Base-by-base conservation (phyloP, 2,888 invertebrate species). In the Encarsia formosa region DNA sequence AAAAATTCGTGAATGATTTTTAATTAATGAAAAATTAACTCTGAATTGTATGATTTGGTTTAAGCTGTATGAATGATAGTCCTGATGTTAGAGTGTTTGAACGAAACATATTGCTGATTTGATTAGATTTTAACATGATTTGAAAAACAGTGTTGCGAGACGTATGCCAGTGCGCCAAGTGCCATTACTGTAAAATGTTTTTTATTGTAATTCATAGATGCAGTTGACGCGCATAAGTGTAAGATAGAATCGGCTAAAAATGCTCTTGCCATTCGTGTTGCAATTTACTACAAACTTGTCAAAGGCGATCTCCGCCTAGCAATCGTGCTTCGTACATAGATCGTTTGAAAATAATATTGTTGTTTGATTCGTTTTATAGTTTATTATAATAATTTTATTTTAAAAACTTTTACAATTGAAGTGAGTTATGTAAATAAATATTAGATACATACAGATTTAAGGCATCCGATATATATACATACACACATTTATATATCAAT, bases 321-420 rank as follows among this genome's bases (percentile, higher is more conserved):
- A 56, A 52, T 52, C 42, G 13, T 45, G 53, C 50, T 53, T 55
- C 54, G 48, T 49, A 50, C 35, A 56, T 54, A 59, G 59, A 56
- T 58, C 56, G 52, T 56, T 57, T 58, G 49, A 63, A 61, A 11
- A 58, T 61, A 59, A 61, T 54, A 54, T 68, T 69, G 67, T 69
- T 70, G 65, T 68, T 70, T 69, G 64, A 67, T 64, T 65, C 61
- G 64, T 64, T 69, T 68, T 65, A 70, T 68, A 70, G 70, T 70
- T 67, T 70, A 69, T 70, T 69, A 59, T 63, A 54, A 59, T 58
- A 63, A 65, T 63, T 66, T 52, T 67, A 68, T 68, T 63, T 63
- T 63, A 61, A 68, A 43, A 26, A 35, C 32, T 49, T 51, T 65
- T 67, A 62, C 56, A 48, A 54, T n/a, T n/a, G 54, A 59, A 56